phyloP scores from a whole-genome alignment of 2,888 invertebrate species.

The Calameuta filiformis region DNA sequence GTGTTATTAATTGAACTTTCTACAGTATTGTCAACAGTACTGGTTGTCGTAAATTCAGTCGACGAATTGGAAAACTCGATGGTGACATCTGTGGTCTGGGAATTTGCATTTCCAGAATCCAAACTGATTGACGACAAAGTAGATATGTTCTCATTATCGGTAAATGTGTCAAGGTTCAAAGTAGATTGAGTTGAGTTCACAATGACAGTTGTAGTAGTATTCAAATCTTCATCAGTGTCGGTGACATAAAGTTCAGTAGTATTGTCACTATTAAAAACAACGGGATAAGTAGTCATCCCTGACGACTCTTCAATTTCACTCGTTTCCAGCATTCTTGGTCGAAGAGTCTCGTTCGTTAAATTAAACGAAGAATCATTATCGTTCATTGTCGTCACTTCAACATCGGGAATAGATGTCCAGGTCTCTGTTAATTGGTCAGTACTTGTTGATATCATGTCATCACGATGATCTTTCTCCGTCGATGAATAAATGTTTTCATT shows the following conservation, averaged over 20 bases:
- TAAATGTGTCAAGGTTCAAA: neutral
- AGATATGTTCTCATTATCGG: neutral
- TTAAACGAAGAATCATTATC: neutral
- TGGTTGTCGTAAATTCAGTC: neutral
- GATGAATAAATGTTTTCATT: neutral
- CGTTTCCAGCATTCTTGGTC: neutral
- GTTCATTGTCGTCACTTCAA: neutral
- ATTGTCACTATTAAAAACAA: neutral
- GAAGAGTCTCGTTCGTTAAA: neutral
- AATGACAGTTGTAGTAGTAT: neutral
- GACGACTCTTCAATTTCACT: neutral
- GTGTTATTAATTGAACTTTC: constrained; percentile 17
- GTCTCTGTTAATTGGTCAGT: neutral
- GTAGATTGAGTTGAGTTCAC: neutral
- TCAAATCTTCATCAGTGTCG: neutral
- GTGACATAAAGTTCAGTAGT: neutral
- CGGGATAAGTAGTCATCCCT: neutral
- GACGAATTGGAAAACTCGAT: neutral
- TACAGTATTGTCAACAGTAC: neutral
- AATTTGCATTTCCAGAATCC: neutral
- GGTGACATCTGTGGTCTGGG: neutral
- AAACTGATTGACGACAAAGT: neutral
- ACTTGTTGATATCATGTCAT: neutral
- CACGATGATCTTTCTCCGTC: neutral
- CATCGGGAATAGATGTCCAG: neutral